A percentile compares a stretch with the other conserved stretches of the same genome.
Evolutionary conservation across 2,888 invertebrate genomes (phyloP).

Genomic region (Epinotia demarniana): DNA sequence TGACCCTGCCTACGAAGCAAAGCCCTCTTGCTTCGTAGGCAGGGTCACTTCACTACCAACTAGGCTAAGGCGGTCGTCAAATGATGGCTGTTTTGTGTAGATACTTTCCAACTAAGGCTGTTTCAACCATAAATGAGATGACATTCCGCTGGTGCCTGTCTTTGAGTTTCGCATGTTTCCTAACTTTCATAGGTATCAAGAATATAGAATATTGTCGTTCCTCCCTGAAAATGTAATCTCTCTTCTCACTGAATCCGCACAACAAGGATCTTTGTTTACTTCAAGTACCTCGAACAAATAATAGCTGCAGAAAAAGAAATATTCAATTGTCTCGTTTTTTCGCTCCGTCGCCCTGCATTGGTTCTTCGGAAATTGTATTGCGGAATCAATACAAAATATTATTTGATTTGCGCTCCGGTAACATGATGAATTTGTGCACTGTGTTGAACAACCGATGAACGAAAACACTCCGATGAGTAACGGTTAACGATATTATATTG

Average conservation of each 20-base stretch:
- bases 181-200: too few species aligned
- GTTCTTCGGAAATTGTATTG: constrained; percentile 6
- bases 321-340: neutral
- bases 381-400: constrained; percentile 5
- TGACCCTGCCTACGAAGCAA: too few species aligned
- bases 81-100: too few species aligned
- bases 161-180: too few species aligned
- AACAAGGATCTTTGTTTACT: neutral
- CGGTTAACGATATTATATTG: neutral
- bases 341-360: neutral
- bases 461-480: neutral
- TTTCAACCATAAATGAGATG: too few species aligned
- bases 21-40: too few species aligned
- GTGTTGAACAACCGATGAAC: neutral
- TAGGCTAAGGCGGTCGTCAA: too few species aligned
- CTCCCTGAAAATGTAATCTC: neutral
- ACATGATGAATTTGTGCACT: neutral
- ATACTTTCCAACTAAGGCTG: too few species aligned
- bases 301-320: neutral
- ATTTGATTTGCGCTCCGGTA: constrained; percentile 6
- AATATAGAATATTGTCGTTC: too few species aligned
- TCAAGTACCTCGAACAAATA: neutral
- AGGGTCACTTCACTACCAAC: too few species aligned
- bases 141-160: too few species aligned
- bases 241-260: too few species aligned